These are phyloP conservation scores for Eunapius fragilis DNA, from an alignment of 37 sponge, comb jelly and placozoan genomes.

Conservation along the genomic window DNA sequence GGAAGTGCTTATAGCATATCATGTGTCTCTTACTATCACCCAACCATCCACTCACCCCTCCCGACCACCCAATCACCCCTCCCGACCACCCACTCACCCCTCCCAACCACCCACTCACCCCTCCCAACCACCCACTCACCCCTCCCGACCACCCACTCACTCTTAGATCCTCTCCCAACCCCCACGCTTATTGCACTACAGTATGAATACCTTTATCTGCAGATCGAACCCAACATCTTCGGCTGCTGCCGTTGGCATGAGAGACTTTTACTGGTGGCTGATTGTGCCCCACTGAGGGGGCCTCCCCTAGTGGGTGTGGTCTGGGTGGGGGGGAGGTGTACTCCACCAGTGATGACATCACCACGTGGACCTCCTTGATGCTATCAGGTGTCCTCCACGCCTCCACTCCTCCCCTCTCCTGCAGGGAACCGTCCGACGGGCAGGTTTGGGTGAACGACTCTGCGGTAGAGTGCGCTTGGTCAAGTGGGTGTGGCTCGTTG, in stretches of 20 bases:
- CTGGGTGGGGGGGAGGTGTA: background rate
- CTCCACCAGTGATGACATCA: background rate
- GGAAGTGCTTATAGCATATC: no score
- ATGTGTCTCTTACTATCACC: no score
- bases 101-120: no score
- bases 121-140: no score
- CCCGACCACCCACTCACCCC: no score
- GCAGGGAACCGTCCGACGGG: background rate
- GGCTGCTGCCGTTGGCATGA: background rate
- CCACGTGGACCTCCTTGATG: background rate
- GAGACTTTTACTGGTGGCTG: background rate
- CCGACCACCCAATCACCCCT: no score
- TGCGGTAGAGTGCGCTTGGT: background rate
- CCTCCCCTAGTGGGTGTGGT: background rate
- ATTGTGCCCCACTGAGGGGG: background rate
- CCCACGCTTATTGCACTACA: no score
- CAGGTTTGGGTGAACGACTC: background rate
- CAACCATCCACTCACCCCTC: no score
- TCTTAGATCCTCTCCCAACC: no score
- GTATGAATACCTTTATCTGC: background rate
- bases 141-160: no score
- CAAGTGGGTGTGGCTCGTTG: background rate
- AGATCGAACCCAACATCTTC: background rate
- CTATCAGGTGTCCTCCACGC: background rate
- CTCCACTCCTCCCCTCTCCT: background rate